These are phyloP conservation scores for Scortum barcoo DNA, from an alignment of 2,113 vertebrate species.

Conservation along the genomic window DNA sequence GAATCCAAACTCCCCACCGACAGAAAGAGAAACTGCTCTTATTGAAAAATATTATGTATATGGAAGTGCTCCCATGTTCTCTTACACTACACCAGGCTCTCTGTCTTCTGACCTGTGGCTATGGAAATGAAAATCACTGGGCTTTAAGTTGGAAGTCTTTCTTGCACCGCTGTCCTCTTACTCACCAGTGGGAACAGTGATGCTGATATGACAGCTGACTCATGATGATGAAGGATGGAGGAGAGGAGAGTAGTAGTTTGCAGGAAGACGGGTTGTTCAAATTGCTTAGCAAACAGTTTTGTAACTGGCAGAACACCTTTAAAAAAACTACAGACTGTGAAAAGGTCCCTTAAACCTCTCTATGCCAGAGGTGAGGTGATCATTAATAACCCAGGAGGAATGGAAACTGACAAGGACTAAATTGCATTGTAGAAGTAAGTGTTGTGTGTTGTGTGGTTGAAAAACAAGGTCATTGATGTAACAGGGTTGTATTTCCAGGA, in stretches of 20 bases:
- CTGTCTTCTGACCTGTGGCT: not conserved
- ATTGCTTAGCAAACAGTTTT: slow-evolving; percentile 45
- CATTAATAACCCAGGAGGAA: slow-evolving; percentile 39
- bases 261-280: slow-evolving; percentile 18
- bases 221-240: slow-evolving; percentile 6
- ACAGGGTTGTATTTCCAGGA: slow-evolving; percentile 28
- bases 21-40: not conserved
- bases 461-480: slow-evolving; percentile 34
- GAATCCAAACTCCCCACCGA: not conserved
- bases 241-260: slow-evolving; percentile 1
- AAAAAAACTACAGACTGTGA: not conserved
- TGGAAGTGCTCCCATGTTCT: not conserved
- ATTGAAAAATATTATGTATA: not conserved
- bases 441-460: slow-evolving; percentile 31
- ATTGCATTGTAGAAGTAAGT: slow-evolving; percentile 39
- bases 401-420: slow-evolving; percentile 35
- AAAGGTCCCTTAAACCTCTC: slow-evolving; percentile 1
- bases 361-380: not conserved
- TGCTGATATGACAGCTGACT: slow-evolving; percentile 24
- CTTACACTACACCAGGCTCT: not conserved
- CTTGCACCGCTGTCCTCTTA: slow-evolving; percentile 23
- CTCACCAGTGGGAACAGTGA: slow-evolving; percentile 2
- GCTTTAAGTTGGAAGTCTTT: not conserved
- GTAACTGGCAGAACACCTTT: not conserved
- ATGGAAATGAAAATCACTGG: not conserved